Evolutionary conservation across 1,140 invertebrate species (phyloP), one percentile per base, ranked within the genome.

Genomic region (Venturia canescens): DNA sequence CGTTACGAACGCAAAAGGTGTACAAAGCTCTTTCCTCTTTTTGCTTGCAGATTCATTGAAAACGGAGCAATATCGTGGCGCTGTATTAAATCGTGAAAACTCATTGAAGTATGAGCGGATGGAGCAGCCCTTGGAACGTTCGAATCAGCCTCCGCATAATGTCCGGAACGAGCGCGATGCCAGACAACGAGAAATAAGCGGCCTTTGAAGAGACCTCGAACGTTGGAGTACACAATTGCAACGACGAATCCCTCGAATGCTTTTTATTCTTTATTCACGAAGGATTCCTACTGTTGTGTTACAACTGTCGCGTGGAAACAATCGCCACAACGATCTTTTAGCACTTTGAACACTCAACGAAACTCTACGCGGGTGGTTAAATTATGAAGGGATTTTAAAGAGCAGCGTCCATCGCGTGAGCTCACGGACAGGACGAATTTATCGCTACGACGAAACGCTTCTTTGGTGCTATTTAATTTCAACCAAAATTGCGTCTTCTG

Each of bases 1-100:
- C 5, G 29, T 31, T 23, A 69, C 16, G 29, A 29, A 66, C 3
- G 16, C 31, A 31, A 69, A 16, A 3, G 15, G 31, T 69, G 15
- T 69, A 31, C 15, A 29, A 31, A 63, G 27, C 21, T 27, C 11
- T 63, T 63, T 63, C 15, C 5, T 63, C 26, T 27, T 63, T 63
- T 15, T 63, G 60, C 60, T 63, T 63, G 60, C 60, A 63, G 60
- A 63, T 63, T 23, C 60, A 63, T 63, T 63, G 11, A 27, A 63
- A 63, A 11, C 23, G 60, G 60, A 53, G 60, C 3, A 63, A 63
- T 23, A 26, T 63, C 60, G 60, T n/a, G 18, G 16, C n/a, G n/a
- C n/a, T n/a, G n/a, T n/a, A n/a, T n/a, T n/a, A n/a, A n/a, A n/a
- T n/a, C n/a, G n/a, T n/a, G n/a, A n/a, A n/a, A n/a, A n/a, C n/a